Percentiles rank a stretch among this genome's conserved stretches.
These are phyloP conservation scores for Poecilus cupreus DNA, from an alignment of 2,888 invertebrate genomes.

Conservation along the genomic window DNA sequence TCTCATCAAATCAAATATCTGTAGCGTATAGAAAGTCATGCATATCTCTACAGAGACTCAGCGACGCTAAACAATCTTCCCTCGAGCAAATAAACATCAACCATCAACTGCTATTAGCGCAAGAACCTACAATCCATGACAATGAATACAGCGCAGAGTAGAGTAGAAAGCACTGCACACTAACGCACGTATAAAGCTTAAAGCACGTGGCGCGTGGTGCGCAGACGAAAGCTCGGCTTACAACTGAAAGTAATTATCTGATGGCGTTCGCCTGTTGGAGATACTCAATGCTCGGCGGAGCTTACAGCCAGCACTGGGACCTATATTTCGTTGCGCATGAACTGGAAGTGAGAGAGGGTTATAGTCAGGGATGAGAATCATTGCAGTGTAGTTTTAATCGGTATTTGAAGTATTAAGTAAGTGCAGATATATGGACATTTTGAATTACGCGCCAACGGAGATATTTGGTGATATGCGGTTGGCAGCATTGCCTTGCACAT, in stretches of 20 bases:
- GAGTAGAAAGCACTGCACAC: neutral
- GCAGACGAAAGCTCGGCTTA: conserved; percentile 18
- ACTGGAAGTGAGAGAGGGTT: neutral
- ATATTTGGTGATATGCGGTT: too few relatives aligned
- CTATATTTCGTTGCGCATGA: neutral
- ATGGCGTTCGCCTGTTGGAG: conserved; percentile 40
- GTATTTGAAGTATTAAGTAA: too few relatives aligned
- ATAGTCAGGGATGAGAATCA: neutral
- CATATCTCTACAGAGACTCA: neutral
- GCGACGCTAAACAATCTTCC: neutral
- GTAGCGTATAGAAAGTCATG: neutral
- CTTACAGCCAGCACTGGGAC: neutral
- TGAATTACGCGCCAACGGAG: too few relatives aligned
- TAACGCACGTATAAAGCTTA: neutral
- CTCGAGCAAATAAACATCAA: neutral
- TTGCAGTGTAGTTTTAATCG: neutral
- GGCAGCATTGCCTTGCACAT: too few relatives aligned
- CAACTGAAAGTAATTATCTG: conserved; percentile 49
- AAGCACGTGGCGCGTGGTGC: neutral
- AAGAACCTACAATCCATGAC: conserved; percentile 34
- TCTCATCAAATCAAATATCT: neutral
- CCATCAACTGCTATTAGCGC: neutral
- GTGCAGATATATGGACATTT: too few relatives aligned
- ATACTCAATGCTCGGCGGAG: neutral
- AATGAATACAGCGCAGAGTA: neutral